Conservation (phyloP, 2,888 invertebrate species). For the Lymantria monacha region DNA sequence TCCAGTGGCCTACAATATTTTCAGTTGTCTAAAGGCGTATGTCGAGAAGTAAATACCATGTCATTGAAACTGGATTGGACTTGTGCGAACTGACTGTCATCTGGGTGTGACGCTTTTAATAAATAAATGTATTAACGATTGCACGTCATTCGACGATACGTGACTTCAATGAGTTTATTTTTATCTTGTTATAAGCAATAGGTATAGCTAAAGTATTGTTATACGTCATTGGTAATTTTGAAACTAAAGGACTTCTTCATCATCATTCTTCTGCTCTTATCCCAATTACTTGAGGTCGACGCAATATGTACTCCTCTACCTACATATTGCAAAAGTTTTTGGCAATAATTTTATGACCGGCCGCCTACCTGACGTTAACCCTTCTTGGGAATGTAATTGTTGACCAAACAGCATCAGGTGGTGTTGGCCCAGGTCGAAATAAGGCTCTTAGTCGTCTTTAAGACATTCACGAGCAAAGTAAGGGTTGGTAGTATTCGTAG, state of each 20-base stretch:
- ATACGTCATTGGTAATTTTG: background rate
- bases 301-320: too few species aligned
- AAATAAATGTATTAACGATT: conserved; percentile 13
- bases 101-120: conserved; percentile 9
- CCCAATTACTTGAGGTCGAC: too few species aligned
- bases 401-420: too few species aligned
- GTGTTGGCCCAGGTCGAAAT: too few species aligned
- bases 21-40: conserved; percentile 9
- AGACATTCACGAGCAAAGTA: too few species aligned
- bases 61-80: conserved; percentile 44
- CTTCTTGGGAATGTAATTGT: too few species aligned
- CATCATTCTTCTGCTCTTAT: too few species aligned
- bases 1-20: conserved; percentile 15
- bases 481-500: too few species aligned
- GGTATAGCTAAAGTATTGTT: background rate
- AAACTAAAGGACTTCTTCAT: background rate
- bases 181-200: background rate
- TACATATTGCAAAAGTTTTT: too few species aligned
- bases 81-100: conserved; percentile 33
- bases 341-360: too few species aligned
- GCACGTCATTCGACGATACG: conserved; percentile 7
- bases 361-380: too few species aligned
- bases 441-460: too few species aligned
- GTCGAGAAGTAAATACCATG: conserved; percentile 20
- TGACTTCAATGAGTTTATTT: conserved; percentile 9